Conservation (phyloP, 1,140 invertebrate genomes). For the Drosophila busckii region DNA sequence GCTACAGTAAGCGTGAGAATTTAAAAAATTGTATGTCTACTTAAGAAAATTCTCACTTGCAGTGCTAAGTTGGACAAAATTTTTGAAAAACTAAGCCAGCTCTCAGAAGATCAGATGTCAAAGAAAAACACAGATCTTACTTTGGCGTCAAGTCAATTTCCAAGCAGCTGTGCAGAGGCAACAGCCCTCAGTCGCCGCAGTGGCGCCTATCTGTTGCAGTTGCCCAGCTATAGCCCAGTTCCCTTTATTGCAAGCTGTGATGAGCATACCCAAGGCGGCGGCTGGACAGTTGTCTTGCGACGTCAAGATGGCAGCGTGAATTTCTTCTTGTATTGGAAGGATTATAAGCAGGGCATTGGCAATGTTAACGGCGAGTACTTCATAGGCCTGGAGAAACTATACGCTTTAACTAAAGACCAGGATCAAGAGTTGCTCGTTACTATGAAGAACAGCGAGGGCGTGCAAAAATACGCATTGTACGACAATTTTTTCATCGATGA, state of each 20-base stretch:
- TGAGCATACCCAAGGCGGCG: slow-evolving; percentile 9
- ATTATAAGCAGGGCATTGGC: slow-evolving; percentile 83
- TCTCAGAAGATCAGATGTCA: slow-evolving; percentile 4
- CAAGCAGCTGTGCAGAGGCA: slow-evolving; percentile 9
- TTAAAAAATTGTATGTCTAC: too few species aligned
- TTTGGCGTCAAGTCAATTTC: background rate
- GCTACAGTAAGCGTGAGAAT: slow-evolving; percentile 9
- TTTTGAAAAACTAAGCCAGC: background rate
- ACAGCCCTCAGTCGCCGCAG: background rate
- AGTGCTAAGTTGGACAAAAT: background rate
- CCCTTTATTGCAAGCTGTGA: slow-evolving; percentile 17
- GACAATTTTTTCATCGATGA: slow-evolving; percentile 82
- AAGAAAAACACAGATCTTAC: too few species aligned
- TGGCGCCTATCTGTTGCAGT: slow-evolving; percentile 12
- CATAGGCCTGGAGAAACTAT: slow-evolving; percentile 81
- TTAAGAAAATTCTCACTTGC: background rate
- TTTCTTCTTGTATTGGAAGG: slow-evolving; percentile 82
- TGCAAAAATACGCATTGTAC: slow-evolving; percentile 82
- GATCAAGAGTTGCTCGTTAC: slow-evolving; percentile 83
- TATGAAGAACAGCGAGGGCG: slow-evolving; percentile 81
- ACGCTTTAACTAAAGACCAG: slow-evolving; percentile 80
- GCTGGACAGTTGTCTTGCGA: slow-evolving; percentile 82
- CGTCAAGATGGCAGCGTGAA: slow-evolving; percentile 82
- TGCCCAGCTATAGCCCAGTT: slow-evolving; percentile 1
- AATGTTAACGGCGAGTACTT: slow-evolving; percentile 83